A percentile compares a stretch with the other conserved stretches of the same genome.
Conservation (phyloP, 2,797 vertebrate genomes). For the Eurystomus glaucurus region DNA sequence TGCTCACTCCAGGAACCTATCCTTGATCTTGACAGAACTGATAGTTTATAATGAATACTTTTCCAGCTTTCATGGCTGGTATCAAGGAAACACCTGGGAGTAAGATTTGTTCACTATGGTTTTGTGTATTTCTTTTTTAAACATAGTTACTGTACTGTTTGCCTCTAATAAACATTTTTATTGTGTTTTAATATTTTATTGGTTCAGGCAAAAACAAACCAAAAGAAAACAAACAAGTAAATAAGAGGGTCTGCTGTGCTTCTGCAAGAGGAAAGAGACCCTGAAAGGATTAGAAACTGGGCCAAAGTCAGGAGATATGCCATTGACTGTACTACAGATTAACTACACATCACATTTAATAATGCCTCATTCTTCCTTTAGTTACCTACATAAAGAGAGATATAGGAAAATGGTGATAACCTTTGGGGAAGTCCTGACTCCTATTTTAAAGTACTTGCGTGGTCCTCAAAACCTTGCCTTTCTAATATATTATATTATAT, state of each 20-base stretch:
- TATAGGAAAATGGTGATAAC: fast-evolving
- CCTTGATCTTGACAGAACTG: conserved; percentile 73
- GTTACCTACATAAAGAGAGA: not conserved
- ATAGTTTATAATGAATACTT: conserved; percentile 75
- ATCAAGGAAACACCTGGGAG: conserved; percentile 71
- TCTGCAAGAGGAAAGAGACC: not conserved
- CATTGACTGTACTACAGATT: not conserved
- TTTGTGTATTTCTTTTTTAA: conserved; percentile 47
- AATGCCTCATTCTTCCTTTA: not conserved
- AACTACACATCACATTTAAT: not conserved
- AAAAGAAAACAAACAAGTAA: conserved; percentile 45
- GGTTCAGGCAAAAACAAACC: conserved; percentile 18
- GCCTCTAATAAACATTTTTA: conserved; percentile 60
- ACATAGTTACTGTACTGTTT: conserved; percentile 27
- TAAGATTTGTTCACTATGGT: conserved; percentile 42
- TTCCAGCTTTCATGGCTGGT: conserved; percentile 53
- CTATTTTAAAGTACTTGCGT: not conserved
- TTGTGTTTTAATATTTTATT: conserved; percentile 66
- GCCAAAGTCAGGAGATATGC: not conserved
- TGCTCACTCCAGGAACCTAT: conserved; percentile 65
- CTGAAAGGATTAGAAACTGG: not conserved
- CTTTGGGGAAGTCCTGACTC: not conserved
- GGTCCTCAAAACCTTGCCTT: not conserved
- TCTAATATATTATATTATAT: not conserved
- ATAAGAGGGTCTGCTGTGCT: not conserved